These are phyloP conservation scores for Mustelus asterias DNA, from an alignment of 2,113 vertebrate genomes.

Conservation along the genomic window DNA sequence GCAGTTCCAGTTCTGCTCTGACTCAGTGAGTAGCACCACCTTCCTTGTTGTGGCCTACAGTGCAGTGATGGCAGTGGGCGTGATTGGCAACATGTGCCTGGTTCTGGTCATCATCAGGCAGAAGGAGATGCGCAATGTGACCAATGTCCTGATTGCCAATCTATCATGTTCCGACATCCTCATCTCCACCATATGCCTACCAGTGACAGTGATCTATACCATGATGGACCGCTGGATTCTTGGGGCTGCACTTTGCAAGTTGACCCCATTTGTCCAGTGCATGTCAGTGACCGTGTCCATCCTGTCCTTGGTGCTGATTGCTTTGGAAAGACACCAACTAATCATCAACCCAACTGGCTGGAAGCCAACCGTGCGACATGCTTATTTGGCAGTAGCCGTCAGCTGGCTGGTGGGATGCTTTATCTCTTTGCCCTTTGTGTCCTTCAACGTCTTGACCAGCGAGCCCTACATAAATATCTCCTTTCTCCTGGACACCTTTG, in stretches of 20 bases:
- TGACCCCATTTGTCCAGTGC: slow-evolving; percentile 62
- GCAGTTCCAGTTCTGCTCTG: slow-evolving; percentile 45
- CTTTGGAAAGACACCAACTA: slow-evolving; percentile 64
- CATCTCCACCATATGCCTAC: slow-evolving; percentile 64
- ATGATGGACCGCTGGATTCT: slow-evolving; percentile 67
- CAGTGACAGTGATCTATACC: slow-evolving; percentile 62
- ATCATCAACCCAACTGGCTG: slow-evolving; percentile 65
- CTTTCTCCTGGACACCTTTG: slow-evolving; percentile 52
- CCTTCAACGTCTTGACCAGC: slow-evolving; percentile 59
- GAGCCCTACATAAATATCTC: slow-evolving; percentile 60
- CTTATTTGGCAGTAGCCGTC: slow-evolving; percentile 57
- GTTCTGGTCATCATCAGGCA: slow-evolving; percentile 61
- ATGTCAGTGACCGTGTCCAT: slow-evolving; percentile 61
- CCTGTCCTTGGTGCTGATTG: slow-evolving; percentile 61
- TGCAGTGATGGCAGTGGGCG: slow-evolving; percentile 55
- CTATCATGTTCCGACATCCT: slow-evolving; percentile 64
- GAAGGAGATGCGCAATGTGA: slow-evolving; percentile 61
- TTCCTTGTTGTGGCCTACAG: slow-evolving; percentile 63
- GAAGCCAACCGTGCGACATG: slow-evolving; percentile 57
- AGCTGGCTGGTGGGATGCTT: slow-evolving; percentile 58
- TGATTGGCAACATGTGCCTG: slow-evolving; percentile 61
- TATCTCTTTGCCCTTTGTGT: slow-evolving; percentile 62
- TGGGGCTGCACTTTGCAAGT: slow-evolving; percentile 60
- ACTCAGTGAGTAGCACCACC: slow-evolving; percentile 55
- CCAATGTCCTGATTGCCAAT: slow-evolving; percentile 67